Evolutionary conservation across 2,113 vertebrate species (phyloP).

Genomic region (Dicrurus megarhynchus): DNA sequence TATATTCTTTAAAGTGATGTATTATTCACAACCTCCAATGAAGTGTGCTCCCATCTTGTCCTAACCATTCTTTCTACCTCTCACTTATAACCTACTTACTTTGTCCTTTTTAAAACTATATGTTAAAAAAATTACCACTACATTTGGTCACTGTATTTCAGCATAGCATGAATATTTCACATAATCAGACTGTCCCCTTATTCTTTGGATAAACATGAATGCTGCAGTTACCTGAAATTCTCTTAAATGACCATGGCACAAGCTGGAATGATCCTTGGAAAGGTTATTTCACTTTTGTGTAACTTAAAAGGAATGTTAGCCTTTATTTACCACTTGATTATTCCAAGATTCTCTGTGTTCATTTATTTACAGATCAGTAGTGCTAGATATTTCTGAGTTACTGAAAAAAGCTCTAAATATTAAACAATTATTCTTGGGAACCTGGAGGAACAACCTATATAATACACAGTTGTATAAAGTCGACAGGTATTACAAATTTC

Average conservation of each 20-base stretch:
- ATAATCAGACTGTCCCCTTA: background rate
- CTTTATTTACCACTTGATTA: constrained; percentile 47
- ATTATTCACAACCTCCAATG: background rate
- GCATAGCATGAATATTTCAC: background rate
- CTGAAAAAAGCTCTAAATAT: constrained; percentile 33
- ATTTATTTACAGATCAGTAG: constrained; percentile 21
- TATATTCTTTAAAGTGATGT: background rate
- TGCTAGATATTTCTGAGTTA: background rate
- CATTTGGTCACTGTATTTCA: background rate
- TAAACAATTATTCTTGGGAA: constrained; percentile 11
- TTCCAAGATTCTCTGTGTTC: constrained; percentile 12
- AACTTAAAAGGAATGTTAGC: constrained; percentile 42
- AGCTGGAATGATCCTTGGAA: constrained; percentile 32
- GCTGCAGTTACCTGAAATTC: constrained; percentile 21
- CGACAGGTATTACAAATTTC: constrained; percentile 4
- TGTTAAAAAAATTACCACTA: background rate
- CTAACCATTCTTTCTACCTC: background rate
- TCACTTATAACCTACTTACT: background rate
- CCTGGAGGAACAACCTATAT: background rate
- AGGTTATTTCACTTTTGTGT: background rate
- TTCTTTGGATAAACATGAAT: constrained; percentile 30
- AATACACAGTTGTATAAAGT: background rate
- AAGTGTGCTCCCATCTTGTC: background rate
- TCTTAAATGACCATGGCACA: constrained; percentile 25
- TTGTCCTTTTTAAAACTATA: background rate